Evolutionary conservation across 2,113 vertebrate species (phyloP).

Genomic region (Crypturellus undulatus): DNA sequence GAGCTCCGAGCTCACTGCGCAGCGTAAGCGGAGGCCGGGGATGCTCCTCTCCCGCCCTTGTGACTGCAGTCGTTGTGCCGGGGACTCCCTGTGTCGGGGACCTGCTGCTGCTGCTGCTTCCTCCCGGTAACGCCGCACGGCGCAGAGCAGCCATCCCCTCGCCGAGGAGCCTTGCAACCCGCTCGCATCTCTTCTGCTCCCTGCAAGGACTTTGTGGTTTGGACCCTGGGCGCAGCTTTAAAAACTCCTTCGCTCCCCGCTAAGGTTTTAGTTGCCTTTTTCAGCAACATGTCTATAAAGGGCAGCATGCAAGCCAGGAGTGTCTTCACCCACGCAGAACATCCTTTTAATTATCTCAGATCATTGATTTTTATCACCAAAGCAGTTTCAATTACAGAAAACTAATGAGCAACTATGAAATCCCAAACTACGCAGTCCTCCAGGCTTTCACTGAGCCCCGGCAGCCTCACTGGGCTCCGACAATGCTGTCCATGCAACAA

Average conservation of each 20-base stretch:
- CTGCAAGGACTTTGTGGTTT: neutral
- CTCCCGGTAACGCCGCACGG: rapidly evolving
- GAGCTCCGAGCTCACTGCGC: rapidly evolving
- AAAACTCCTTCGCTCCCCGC: neutral
- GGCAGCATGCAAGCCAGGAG: neutral
- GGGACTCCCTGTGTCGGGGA: neutral
- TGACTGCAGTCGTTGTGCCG: rapidly evolving
- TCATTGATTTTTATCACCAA: conserved; percentile 67
- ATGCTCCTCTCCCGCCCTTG: neutral
- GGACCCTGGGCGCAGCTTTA: neutral
- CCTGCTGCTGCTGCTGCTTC: neutral
- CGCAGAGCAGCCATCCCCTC: neutral
- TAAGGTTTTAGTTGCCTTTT: neutral
- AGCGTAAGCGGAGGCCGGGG: rapidly evolving
- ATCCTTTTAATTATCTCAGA: conserved; percentile 48
- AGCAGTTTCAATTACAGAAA: conserved; percentile 53
- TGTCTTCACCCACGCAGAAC: conserved; percentile 5
- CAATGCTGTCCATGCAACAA: neutral
- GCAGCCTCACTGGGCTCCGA: rapidly evolving
- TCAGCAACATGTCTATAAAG: neutral
- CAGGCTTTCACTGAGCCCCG: conserved; percentile 1
- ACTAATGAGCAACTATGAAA: conserved; percentile 30
- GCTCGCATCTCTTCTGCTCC: neutral
- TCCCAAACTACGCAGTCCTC: neutral
- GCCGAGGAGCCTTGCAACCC: neutral